phyloP scores from a whole-genome alignment of 2,888 invertebrate genomes.

The Plagodis pulveraria region DNA sequence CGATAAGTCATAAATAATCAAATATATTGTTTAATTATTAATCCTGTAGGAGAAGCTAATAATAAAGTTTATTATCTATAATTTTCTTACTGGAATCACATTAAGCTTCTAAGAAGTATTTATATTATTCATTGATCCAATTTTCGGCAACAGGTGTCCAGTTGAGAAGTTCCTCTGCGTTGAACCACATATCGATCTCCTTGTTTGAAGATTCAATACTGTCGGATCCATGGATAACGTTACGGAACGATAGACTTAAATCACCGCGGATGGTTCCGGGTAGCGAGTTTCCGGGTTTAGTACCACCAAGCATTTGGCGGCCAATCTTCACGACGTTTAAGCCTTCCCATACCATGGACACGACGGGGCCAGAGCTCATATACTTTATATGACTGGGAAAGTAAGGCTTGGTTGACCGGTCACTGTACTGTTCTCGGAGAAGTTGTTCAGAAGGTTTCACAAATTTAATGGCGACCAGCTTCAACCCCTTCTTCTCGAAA shows the following conservation, averaged over 20 bases:
- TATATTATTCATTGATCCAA: conserved; percentile 95
- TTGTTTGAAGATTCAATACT: conserved; percentile 97
- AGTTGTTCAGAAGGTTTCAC: conserved; percentile 94
- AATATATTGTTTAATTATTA: no score
- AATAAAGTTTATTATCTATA: no score
- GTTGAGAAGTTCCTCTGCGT: conserved; percentile 91
- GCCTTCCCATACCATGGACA: conserved; percentile 99
- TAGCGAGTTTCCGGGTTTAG: conserved; percentile 97
- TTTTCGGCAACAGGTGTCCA: conserved; percentile 93
- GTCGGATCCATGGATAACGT: conserved; percentile 99
- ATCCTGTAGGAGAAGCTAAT: no score
- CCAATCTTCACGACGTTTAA: conserved; percentile 97
- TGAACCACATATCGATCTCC: conserved; percentile 98
- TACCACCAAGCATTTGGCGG: conserved; percentile 97
- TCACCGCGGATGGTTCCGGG: conserved; percentile 99
- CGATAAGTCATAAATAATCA: no score
- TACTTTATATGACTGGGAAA: conserved; percentile 97
- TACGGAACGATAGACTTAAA: conserved; percentile 97
- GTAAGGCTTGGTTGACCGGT: conserved; percentile 95
- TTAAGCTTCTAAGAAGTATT: no score
- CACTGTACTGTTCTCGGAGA: conserved; percentile 97
- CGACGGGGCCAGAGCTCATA: conserved; percentile 98
- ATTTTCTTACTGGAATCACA: no score
- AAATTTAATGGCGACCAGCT: conserved; percentile 97
- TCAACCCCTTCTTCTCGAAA: conserved; percentile 98